phyloP scores from a whole-genome alignment of 2,888 invertebrate species.

The Drosophila anomelani region DNA sequence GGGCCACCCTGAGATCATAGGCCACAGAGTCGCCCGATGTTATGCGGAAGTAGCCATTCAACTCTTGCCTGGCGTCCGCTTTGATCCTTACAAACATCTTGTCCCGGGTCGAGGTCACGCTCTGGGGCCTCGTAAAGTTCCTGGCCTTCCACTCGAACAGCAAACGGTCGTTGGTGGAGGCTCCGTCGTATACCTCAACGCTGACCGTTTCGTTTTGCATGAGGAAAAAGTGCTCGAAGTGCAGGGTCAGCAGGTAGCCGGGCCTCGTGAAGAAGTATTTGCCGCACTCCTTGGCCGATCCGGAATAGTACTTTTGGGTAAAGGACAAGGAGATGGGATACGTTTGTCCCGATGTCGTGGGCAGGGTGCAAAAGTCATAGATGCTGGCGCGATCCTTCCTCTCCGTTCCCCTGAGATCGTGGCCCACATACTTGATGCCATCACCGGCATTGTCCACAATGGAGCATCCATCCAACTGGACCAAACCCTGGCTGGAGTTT shows the following conservation, averaged over 20 bases:
- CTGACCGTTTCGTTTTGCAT: constrained; percentile 90
- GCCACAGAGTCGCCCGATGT: constrained; percentile 91
- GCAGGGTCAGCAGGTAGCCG: constrained; percentile 93
- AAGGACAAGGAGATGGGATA: constrained; percentile 94
- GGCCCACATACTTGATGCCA: constrained; percentile 94
- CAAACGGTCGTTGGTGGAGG: constrained; percentile 89
- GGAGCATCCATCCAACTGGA: constrained; percentile 91
- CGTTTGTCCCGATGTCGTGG: constrained; percentile 93
- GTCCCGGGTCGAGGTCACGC: constrained; percentile 92
- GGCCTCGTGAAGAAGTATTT: constrained; percentile 92
- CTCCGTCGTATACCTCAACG: constrained; percentile 92
- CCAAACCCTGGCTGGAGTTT: constrained; percentile 94
- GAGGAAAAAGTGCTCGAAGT: constrained; percentile 92
- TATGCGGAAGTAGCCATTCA: constrained; percentile 91
- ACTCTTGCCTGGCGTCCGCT: constrained; percentile 90
- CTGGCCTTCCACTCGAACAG: constrained; percentile 90
- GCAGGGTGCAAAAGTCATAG: constrained; percentile 93
- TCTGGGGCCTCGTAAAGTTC: constrained; percentile 95
- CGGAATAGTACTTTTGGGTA: constrained; percentile 91
- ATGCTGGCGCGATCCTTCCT: constrained; percentile 90
- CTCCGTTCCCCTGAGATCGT: constrained; percentile 91
- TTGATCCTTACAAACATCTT: constrained; percentile 92
- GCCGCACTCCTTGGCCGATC: constrained; percentile 89
- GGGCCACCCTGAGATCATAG: constrained; percentile 94
- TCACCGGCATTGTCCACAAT: constrained; percentile 95